Evolutionary conservation across 2,113 vertebrate species (phyloP).

Genomic region (Parus major): DNA sequence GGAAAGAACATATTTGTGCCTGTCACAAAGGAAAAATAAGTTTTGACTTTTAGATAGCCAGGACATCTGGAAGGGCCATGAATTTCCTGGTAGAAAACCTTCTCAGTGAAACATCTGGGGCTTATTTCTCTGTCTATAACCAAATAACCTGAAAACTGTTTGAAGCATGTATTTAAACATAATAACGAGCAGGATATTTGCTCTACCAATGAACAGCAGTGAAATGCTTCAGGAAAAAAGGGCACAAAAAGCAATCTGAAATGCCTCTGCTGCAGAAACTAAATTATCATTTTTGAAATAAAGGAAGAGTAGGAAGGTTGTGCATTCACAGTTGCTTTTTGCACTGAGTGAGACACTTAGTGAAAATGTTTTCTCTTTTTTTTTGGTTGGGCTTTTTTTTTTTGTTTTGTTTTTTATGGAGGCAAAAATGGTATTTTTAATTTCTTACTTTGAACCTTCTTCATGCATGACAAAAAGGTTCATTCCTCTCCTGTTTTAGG

Average conservation of each 20-base stretch:
- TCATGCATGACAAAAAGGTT: background rate
- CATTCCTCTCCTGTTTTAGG: background rate
- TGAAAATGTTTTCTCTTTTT: background rate
- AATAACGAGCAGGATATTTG: background rate
- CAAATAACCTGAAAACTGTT: background rate
- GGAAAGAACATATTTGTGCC: background rate
- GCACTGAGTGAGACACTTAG: background rate
- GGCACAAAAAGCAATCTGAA: background rate
- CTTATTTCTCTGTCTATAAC: slow-evolving; percentile 27
- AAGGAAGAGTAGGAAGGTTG: background rate
- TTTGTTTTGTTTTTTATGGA: background rate
- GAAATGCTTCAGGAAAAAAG: background rate
- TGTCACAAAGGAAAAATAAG: background rate
- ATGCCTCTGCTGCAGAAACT: background rate
- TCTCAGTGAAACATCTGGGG: slow-evolving; percentile 50
- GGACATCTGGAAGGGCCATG: background rate
- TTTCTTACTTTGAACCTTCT: background rate
- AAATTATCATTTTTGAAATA: background rate
- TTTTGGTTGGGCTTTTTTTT: too few relatives aligned
- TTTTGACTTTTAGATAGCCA: background rate
- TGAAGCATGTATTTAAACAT: slow-evolving; percentile 7
- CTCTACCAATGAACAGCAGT: background rate
- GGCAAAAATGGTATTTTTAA: background rate
- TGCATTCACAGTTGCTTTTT: background rate
- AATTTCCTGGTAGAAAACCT: slow-evolving; percentile 11